Base-by-base conservation (phyloP, 2,888 invertebrate species). In the Pilophorus perplexus region DNA sequence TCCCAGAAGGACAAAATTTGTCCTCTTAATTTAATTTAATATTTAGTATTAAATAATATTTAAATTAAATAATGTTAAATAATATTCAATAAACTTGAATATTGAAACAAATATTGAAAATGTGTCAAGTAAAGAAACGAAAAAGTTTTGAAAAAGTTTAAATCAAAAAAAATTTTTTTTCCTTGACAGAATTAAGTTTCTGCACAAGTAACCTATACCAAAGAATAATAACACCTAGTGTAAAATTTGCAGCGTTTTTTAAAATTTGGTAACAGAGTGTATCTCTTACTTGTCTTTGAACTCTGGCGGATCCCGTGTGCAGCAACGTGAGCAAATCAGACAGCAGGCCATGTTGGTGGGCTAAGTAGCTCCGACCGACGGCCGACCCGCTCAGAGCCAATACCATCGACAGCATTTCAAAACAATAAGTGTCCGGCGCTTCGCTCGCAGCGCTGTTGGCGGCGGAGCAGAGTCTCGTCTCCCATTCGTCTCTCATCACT, bases 331-430 rank as follows among this genome's bases (percentile, higher is more conserved):
- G 79, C 25, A 97, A 79, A 78, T 96, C 94, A 33, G 87, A 84
- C 1, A 96, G 80, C 55, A 97, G 78, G 25, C 89, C 90, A 52
- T 88, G 85, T 74, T 95, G 93, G 75, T 93, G 92, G 0, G 95
- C 91, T 12, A 97, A 80, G 77, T 96, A 95, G 1, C 88, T 85
- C 25, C 94, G 82, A 0, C 96, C 96, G 0, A 95, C 93, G 0
- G 87, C 84, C 72, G 94, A 95, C 2, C 96, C 96, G 70, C 94
- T 95, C 42, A 97, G 78, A 0, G 97, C 96, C 73, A 95, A 77
- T 54, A 93, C 95, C 89, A 96, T 89, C 3, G 94, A 94, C 20
- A 97, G 79, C 91, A 97, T 93, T 81, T 97, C 96, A 76, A 96
- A 97, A 79, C 96, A 96, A 77, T 95, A 97, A n/a, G 93, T 93